Base-by-base conservation (phyloP, 2,888 invertebrate species). In the Harpalus rubripes region DNA sequence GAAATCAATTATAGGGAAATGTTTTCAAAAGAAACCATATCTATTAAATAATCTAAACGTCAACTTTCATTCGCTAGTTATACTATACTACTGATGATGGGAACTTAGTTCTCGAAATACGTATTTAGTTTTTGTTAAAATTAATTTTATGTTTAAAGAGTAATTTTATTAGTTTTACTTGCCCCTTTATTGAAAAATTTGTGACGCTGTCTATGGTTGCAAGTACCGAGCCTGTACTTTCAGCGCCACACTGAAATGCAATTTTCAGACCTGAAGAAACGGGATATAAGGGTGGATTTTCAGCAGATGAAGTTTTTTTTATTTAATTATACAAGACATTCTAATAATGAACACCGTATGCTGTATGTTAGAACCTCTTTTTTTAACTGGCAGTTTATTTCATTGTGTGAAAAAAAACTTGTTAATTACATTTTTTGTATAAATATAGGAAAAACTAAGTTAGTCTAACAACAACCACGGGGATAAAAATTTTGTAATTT, bases 321-420 rank as follows among this genome's bases (percentile, higher is more conserved):
- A 61, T 61, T 61, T 61, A 61, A 61, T 61, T 61, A 61, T 61
- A 61, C 61, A 16, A 61, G 22, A 61, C 61, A 22, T 22, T 61
- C 61, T 61, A 61, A 61, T 61, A 61, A 61, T 61, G 61, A 61
- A 61, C 18, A 61, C 22, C 61, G 61, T 61, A 61, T 22, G 61
- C 2, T 44, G 44, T 44, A 5, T 44, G 44, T 44, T 10, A 44
- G 44, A 5, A 44, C 5, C 44, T 44, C 3, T 44, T 10, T 44
- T 12, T 52, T 52, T 52, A 52, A 52, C 10, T 52, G 44, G 44
- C 44, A 10, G 0, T 52, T 52, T 12, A 52, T 52, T 52, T 52
- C 44, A 52, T 8, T 52, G 44, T 52, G 44, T 52, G 44, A 52
- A 52, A 52, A 52, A 52, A 12, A 12, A 52, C 44, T 52, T 52